Base-by-base conservation (phyloP, 2,113 vertebrate species). In the Ancistrus triradiatus region DNA sequence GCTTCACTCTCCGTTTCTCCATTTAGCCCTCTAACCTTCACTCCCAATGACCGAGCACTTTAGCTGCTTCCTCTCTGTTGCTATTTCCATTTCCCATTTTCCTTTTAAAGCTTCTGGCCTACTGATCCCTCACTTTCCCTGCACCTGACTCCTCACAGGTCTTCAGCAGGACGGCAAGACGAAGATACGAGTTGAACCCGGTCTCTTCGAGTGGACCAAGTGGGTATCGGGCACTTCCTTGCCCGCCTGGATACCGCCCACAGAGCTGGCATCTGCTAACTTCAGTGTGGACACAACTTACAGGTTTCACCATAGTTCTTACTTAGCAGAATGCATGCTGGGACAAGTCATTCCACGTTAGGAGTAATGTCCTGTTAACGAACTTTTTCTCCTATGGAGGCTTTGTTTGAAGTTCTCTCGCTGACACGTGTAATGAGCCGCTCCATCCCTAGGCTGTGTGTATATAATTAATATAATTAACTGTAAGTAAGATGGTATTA, bases 151-250 rank as follows among this genome's bases (percentile, higher is more conserved):
- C 63, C 15, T 31, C 18, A 21, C 78, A 98, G 96, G 96, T 56
- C 92, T 98, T 74, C 93, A 98, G 64, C 92, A 91, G 79, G 95
- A 97, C 13, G 93, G 89, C 64, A 92, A 88, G 71, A 86, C 92
- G 73, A 98, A 92, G 76, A 93, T 98, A 56, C 88, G 94, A 0
- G 77, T 99, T 2, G 96, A 99, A 81, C 96, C 96, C 0, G 95
- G 96, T 25, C 77, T 99, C 59, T 98, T 99, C 73, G 95, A 99
- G 69, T 99, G 96, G 96, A 98, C 95, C 31, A 98, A 98, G 80
- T 99, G 95, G 95, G 95, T 97, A 28, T 83, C 95, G 2, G 96
- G 96, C 59, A 95, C 70, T 57, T 83, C 88, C 0, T 79, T 98
- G 60, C 95, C 96, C 1, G 82, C 87, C 13, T 99, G 96, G 96